Evolutionary conservation across 2,797 vertebrate species (phyloP), one percentile per base, ranked within the genome.

Genomic region (Neosalanx taihuensis): DNA sequence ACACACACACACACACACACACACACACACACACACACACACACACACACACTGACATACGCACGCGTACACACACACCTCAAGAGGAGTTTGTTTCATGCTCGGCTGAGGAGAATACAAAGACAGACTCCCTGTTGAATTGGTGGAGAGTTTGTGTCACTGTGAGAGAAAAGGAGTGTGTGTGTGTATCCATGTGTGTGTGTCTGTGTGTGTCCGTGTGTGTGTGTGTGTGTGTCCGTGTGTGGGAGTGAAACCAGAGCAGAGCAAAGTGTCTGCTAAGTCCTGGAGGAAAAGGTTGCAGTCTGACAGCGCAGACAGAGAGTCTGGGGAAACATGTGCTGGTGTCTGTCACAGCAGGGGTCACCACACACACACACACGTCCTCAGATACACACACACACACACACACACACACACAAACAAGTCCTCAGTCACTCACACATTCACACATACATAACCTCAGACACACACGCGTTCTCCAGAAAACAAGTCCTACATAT

Each of bases 121-220:
- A 68, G 66, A 68, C 20, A 23, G 56, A 5, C 35, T 72, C 71
- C 75, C 67, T 17, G 61, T 62, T 73, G 66, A 56, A 66, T 70
- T 53, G 35, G 49, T 4, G n/a, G 31, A 31, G 31, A 29, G 64
- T 12, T 17, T 23, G 61, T 53, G 35, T 66, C 69, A 29, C 31
- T 18, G 30, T 31, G 29, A 46, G 7, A 49, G 20, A 33, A 26
- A 57, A 18, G 10, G 30, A 35, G 23, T 26, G 64, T 37, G n/a
- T n/a, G n/a, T n/a, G 37, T 5, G 35, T 46, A 18, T 37, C 33
- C 20, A 35, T 46, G 63, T 35, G 6, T 35, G 62, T 37, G 23
- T 41, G 64, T 35, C 17, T 4, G 4, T 30, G 37, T 5, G 41
- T 10, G 30, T n/a, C 3, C 30, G 51, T 31, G 41, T 26, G 41